phyloP scores from a whole-genome alignment of 2,113 vertebrate species.

The Triplophysa dalaica region DNA sequence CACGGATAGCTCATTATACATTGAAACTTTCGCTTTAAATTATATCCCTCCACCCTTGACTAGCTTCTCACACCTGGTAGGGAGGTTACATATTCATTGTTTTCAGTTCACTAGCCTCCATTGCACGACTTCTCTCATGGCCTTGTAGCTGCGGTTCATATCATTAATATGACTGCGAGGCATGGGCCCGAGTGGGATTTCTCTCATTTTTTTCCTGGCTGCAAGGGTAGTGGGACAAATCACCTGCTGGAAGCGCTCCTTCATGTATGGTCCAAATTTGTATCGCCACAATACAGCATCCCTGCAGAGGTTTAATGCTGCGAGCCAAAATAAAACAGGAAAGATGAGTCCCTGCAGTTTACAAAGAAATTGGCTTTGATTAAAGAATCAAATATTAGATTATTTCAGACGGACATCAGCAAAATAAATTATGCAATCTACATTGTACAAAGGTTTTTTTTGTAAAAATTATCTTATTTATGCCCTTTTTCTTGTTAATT shows the following conservation, averaged over 20 bases:
- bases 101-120: conserved; percentile 46
- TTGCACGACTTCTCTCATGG: conserved; percentile 32
- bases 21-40: conserved; percentile 30
- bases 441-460: too few species aligned
- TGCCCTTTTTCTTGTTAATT: too few species aligned
- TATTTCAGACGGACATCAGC: not conserved
- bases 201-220: conserved; percentile 54
- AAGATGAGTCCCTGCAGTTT: not conserved
- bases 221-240: conserved; percentile 68
- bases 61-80: conserved; percentile 20
- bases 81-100: conserved; percentile 44
- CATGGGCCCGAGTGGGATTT: conserved; percentile 39
- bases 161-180: conserved; percentile 43
- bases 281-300: not conserved
- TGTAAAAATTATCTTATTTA: too few species aligned
- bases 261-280: conserved; percentile 8
- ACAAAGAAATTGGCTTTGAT: too few species aligned
- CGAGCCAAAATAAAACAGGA: not conserved
- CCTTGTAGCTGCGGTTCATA: conserved; percentile 29
- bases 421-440: not conserved
- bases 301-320: not conserved
- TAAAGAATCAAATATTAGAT: not conserved
- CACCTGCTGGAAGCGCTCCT: conserved; percentile 57
- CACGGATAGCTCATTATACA: conserved; percentile 27
- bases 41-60: not conserved